Base-by-base conservation (phyloP, 2,113 vertebrate species). In the Clarias batrachus region DNA sequence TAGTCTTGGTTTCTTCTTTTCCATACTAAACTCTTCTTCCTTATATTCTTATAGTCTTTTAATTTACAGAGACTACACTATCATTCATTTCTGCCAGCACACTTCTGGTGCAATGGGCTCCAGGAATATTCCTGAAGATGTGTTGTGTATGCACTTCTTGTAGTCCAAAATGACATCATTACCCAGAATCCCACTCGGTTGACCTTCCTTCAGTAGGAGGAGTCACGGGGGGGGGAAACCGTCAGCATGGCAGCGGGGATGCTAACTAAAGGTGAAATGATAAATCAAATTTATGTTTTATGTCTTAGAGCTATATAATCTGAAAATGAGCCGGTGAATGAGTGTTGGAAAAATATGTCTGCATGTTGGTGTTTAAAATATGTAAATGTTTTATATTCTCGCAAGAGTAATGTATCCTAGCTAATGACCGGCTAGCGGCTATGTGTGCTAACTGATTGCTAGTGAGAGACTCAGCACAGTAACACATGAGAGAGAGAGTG, bases 241-340 rank as follows among this genome's bases (percentile, higher is more conserved):
- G 41, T 70, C 84, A 93, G 91, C 94, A 95, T 96, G 95, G 94
- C 94, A 0, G 27, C 89, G 0, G 90, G 93, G 56, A 74, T 90
- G 0, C 73, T 95, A 9, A 81, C 86, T 0, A 95, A 90, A 95
- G 94, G 95, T 95, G 92, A 89, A 86, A 54, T 76, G 57, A 52
- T 57, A 48, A 33, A n/a, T 52, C 48, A 65, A 59, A 30, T 23
- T 23, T 77, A n/a, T 84, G 52, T 80, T 48, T 63, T 33, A 14
- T 17, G 41, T 16, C 10, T 7, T 63, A 3, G 59, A n/a, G 52
- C 14, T 59, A 16, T 37, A 17, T 10, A 14, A 30, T 6, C 74
- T 12, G 4, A 13, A 6, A 41, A 21, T 14, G 12, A 33, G 11
- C 41, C 9, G 12, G 25, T 14, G 4, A 63, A 23, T n/a, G 0